These are phyloP conservation scores for Epizoanthus rinbou DNA, from an alignment of 92 coral and sea anemone species.

Conservation along the genomic window DNA sequence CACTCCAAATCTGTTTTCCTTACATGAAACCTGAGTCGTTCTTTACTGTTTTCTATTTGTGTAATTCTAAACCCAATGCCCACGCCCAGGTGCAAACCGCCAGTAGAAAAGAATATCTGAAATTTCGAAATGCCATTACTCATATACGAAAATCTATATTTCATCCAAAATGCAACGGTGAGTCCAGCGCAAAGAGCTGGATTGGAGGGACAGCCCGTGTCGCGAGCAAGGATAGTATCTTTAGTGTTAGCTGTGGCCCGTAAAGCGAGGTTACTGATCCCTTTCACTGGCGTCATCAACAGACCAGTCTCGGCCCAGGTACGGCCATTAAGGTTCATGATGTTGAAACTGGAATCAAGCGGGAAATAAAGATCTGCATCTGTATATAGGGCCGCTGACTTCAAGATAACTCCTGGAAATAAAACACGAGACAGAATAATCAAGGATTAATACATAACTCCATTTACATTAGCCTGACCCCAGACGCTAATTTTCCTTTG, in stretches of 20 bases:
- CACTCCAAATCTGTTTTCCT: conserved; percentile 15
- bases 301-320: not conserved
- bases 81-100: not conserved
- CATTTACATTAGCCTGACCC: no score
- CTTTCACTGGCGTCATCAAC: conserved; percentile 1
- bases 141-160: not conserved
- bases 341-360: not conserved
- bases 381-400: conserved; percentile 11
- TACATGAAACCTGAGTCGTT: not conserved
- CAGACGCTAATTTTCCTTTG: no score
- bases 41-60: not conserved
- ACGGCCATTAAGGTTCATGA: conserved; percentile 9
- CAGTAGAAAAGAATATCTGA: conserved; percentile 8
- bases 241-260: not conserved
- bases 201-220: conserved; percentile 23
- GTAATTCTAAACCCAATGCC: conserved; percentile 28
- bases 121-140: not conserved
- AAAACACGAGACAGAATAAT: no score
- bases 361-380: conserved; percentile 25
- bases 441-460: no score
- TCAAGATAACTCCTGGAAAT: not conserved
- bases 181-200: conserved; percentile 26
- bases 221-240: not conserved
- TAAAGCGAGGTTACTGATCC: conserved; percentile 30
- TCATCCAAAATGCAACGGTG: conserved; percentile 29